Base-by-base conservation (phyloP, 2,797 vertebrate species). In the Eulemur rubriventer region DNA sequence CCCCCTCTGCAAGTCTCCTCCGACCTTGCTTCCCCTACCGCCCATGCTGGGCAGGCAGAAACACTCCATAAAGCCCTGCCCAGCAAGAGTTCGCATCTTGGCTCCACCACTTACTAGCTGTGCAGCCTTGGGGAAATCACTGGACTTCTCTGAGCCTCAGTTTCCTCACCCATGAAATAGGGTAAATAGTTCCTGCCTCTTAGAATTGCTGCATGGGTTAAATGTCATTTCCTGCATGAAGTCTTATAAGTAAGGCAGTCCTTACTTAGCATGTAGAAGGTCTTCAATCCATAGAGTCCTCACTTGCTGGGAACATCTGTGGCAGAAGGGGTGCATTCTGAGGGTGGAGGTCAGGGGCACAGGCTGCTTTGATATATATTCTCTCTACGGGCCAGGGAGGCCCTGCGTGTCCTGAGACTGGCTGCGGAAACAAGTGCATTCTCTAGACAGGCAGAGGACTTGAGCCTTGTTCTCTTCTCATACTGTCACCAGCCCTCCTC, bases 91-190 rank as follows among this genome's bases (percentile, higher is more conserved):
- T n/a, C 24, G n/a, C 24, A 61, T 81, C 46, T 67, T 35, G 65
- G n/a, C 50, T 84, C 35, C 50, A 76, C 30, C 72, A 28, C 35
- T 6, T 7, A 24, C 13, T 17, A 57, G 26, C 87, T 70, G 57
- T 76, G 80, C 57, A 79, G 52, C 69, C 24, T 75, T 43, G 63
- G 73, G 69, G 3, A 82, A 85, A 38, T 76, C 73, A 41, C 30
- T 83, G 26, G 65, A 59, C 75, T 78, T 92, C 67, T 96, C 72
- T 35, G n/a, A 89, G 61, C 78, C 46, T 95, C 41, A 0, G 11
- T 48, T 76, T 55, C 50, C 61, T 91, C 41, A 10, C 8, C 46
- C 18, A 0, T 50, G 55, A 41, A 48, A 84, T 33, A 41, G 48
- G 17, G 22, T 12, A 26, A 73, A 13, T 48, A 20, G 55, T 52